phyloP scores from a whole-genome alignment of 2,797 vertebrate species.

The Spea hammondii region DNA sequence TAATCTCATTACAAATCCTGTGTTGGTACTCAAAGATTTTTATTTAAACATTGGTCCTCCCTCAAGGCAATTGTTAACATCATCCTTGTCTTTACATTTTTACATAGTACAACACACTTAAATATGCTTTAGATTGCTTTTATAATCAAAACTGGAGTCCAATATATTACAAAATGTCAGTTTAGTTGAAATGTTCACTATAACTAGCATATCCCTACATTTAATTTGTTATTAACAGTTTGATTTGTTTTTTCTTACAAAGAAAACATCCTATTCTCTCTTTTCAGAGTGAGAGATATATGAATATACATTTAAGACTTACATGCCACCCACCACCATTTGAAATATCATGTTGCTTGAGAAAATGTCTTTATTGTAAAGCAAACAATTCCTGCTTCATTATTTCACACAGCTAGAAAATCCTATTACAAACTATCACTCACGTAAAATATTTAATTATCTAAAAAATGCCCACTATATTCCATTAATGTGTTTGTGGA shows the following conservation, averaged over 20 bases:
- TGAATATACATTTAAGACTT: too few relatives aligned
- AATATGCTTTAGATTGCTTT: constrained; percentile 42
- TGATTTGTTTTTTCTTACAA: background rate
- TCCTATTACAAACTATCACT: too few relatives aligned
- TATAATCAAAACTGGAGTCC: constrained; percentile 33
- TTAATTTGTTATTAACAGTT: background rate
- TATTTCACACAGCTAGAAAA: too few relatives aligned
- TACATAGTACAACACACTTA: constrained; percentile 27
- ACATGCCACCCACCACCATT: too few relatives aligned
- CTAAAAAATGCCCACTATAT: too few relatives aligned
- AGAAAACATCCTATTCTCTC: too few relatives aligned
- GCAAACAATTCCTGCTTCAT: too few relatives aligned
- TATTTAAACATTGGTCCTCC: constrained; percentile 38
- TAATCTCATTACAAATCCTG: constrained; percentile 39
- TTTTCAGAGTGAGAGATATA: too few relatives aligned
- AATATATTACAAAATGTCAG: constrained; percentile 18
- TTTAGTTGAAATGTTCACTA: background rate
- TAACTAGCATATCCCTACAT: background rate
- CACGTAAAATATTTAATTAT: too few relatives aligned
- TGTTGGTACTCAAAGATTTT: constrained; percentile 39
- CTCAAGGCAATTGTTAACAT: constrained; percentile 41
- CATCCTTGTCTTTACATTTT: constrained; percentile 37
- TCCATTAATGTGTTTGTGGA: too few relatives aligned
- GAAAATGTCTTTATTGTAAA: too few relatives aligned
- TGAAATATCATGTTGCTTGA: too few relatives aligned